phyloP scores from a whole-genome alignment of 2,888 invertebrate genomes.

The Dinocampus coccinellae region DNA sequence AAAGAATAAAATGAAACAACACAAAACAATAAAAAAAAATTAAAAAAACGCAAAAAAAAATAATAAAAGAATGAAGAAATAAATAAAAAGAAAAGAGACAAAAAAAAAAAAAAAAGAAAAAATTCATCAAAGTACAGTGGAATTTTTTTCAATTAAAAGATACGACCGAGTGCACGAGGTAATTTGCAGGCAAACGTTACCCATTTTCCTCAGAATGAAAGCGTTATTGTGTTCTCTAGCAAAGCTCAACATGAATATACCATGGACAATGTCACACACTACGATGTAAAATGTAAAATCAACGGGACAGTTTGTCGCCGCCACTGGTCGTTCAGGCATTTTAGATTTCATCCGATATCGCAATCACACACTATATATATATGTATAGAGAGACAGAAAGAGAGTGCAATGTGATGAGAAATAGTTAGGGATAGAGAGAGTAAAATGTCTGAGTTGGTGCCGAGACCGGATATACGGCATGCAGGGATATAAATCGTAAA shows the following conservation, averaged over 20 bases:
- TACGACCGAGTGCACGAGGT: conserved; percentile 36
- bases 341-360: conserved; percentile 25
- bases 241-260: no score
- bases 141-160: conserved; percentile 57
- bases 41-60: no score
- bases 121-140: conserved; percentile 8
- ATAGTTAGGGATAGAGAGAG: conserved; percentile 3
- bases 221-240: background rate
- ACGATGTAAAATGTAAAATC: conserved; percentile 20
- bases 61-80: no score
- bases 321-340: background rate
- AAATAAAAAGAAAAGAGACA: no score
- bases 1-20: no score
- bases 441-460: conserved; percentile 2
- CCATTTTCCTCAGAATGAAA: conserved; percentile 6
- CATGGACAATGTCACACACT: no score
- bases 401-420: background rate
- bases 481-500: conserved; percentile 47
- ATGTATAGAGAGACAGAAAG: background rate
- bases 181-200: conserved; percentile 29
- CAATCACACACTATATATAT: background rate
- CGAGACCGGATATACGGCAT: conserved; percentile 29
- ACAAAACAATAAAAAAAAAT: no score
- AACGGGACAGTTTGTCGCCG: conserved; percentile 20
- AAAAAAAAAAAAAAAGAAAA: no score